Conservation (phyloP, 2,888 invertebrate species). For the Lepidocyrtinus sp. region DNA sequence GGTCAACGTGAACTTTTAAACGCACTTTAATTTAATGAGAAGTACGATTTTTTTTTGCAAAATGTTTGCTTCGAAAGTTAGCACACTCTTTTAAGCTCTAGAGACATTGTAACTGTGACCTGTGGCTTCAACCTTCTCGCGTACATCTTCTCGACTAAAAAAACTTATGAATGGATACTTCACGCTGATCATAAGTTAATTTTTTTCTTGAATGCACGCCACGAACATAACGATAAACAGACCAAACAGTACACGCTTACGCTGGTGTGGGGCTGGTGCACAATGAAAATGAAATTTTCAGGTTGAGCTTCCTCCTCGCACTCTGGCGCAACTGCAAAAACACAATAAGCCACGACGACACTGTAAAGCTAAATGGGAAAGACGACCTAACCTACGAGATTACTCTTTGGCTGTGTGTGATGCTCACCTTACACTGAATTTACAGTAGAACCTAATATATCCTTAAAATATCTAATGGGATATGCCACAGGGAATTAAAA, state of each 20-base stretch:
- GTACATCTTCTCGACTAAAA: neutral
- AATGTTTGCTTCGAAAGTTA: neutral
- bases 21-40: neutral
- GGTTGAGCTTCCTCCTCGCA: neutral
- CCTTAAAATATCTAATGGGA: no score
- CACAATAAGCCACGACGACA: constrained; percentile 20
- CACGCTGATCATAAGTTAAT: constrained; percentile 18
- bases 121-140: constrained; percentile 7
- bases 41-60: neutral
- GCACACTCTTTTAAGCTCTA: constrained; percentile 21
- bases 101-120: no score
- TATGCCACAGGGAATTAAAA: no score
- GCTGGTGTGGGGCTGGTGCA: constrained; percentile 10
- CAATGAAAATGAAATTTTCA: constrained; percentile 9
- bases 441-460: constrained; percentile 6
- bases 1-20: neutral
- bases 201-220: neutral
- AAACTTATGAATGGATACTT: constrained; percentile 25
- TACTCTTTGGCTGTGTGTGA: neutral
- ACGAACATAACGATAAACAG: neutral
- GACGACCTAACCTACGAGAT: no score
- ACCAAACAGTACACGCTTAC: neutral
- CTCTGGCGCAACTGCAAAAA: constrained; percentile 1
- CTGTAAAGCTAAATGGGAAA: neutral
- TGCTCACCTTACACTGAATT: constrained; percentile 11